A percentile compares a stretch with the other conserved stretches of the same genome.
Evolutionary conservation across 2,888 invertebrate genomes (phyloP).

Genomic region (Vanessa cardui): DNA sequence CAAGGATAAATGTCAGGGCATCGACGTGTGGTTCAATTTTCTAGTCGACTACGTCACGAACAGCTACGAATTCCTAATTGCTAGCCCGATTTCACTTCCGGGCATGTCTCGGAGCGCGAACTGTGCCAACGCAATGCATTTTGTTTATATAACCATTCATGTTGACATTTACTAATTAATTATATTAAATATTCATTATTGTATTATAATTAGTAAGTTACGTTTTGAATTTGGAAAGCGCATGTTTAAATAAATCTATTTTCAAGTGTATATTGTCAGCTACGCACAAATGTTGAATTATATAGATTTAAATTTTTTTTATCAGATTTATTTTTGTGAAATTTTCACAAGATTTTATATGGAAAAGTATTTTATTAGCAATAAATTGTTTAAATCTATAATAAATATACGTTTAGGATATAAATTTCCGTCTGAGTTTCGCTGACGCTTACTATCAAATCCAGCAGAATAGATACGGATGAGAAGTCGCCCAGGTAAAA

Average conservation of each 20-base stretch:
- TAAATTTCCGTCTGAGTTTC: not conserved
- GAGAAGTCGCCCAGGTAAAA: not conserved
- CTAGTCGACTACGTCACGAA: conserved; percentile 15
- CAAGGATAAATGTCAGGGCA: conserved; percentile 6
- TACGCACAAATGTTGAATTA: too few species aligned
- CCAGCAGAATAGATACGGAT: not conserved
- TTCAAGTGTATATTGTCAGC: too few species aligned
- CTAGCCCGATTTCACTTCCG: not conserved
- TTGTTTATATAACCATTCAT: not conserved
- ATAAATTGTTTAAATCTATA: too few species aligned
- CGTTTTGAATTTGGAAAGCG: too few species aligned
- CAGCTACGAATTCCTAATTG: conserved; percentile 20
- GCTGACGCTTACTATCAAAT: not conserved
- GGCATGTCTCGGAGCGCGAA: not conserved
- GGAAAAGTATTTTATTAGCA: too few species aligned
- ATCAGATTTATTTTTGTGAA: too few species aligned
- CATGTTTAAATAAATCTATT: too few species aligned
- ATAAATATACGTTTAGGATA: too few species aligned
- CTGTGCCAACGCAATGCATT: not conserved
- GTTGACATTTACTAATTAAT: not conserved
- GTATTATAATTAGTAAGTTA: too few species aligned
- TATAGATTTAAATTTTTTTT: too few species aligned
- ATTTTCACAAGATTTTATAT: too few species aligned
- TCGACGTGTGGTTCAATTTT: conserved; percentile 19
- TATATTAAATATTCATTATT: not conserved